A percentile compares a stretch with the other conserved stretches of the same genome.
phyloP scores from a whole-genome alignment of 2,797 vertebrate genomes.

The Parauchenoglanis ngamensis region DNA sequence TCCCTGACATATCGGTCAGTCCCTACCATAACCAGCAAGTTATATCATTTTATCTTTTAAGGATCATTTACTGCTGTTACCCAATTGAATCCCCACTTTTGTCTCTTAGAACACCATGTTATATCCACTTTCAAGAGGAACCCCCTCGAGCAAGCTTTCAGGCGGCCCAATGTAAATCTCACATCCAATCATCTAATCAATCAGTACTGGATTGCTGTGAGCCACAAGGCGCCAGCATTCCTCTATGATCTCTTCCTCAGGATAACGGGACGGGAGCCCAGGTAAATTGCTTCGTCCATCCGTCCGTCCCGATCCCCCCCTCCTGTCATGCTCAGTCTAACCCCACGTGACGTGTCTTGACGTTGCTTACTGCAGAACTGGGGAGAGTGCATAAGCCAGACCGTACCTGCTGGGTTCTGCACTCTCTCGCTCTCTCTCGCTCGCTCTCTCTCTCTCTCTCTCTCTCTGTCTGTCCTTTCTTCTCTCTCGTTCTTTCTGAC shows the following conservation, averaged over 20 bases:
- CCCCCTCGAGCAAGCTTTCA: slow-evolving; percentile 99
- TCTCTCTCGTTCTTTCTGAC: not conserved
- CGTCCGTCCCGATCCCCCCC: slow-evolving; percentile 61
- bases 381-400: slow-evolving; percentile 71
- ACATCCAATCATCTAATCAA: slow-evolving; percentile 99
- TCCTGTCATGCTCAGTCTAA: slow-evolving; percentile 46
- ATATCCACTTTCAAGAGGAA: slow-evolving; percentile 99
- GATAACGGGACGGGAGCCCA: slow-evolving; percentile 99
- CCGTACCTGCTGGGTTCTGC: slow-evolving; percentile 67
- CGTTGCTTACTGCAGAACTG: slow-evolving; percentile 59
- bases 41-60: not conserved
- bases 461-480: not conserved
- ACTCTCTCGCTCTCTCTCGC: slow-evolving; percentile 45
- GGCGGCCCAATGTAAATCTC: slow-evolving; percentile 99
- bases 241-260: slow-evolving; percentile 99
- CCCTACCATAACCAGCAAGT: not conserved
- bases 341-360: slow-evolving; percentile 56
- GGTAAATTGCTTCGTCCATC: slow-evolving; percentile 81
- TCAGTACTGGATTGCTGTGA: slow-evolving; percentile 99
- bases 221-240: slow-evolving; percentile 99
- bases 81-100: slow-evolving; percentile 80
- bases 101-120: slow-evolving; percentile 99
- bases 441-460: not conserved
- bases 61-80: slow-evolving; percentile 53
- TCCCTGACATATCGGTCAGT: not conserved